A percentile compares a stretch with the other conserved stretches of the same genome.
Conservation (phyloP, 35 echinoderm and acorn worm genomes). For the Heliocidaris erythrogramma region DNA sequence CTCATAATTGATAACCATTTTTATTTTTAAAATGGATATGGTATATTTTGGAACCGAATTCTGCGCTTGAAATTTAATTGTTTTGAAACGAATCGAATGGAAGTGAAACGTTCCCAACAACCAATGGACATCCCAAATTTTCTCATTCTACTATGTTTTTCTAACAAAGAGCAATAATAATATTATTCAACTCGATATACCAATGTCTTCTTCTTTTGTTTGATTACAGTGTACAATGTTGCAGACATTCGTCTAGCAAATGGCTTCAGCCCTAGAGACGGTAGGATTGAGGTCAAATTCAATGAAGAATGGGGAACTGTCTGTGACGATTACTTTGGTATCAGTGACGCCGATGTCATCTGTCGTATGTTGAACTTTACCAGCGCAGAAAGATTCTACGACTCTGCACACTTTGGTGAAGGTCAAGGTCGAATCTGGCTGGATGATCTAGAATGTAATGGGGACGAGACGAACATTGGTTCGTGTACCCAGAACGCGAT, state of each 20-base stretch:
- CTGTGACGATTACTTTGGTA: constrained; percentile 32
- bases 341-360: constrained; percentile 5
- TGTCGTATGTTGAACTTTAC: constrained; percentile 34
- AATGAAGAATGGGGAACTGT: constrained; percentile 33
- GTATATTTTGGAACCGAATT: no score
- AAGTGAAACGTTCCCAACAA: no score
- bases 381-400: not conserved
- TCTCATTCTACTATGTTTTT: no score
- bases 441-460: not conserved
- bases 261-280: not conserved
- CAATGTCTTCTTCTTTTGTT: no score
- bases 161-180: no score
- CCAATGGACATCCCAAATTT: no score
- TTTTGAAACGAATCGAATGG: no score
- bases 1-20: no score
- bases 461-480: not conserved
- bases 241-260: constrained; percentile 16
- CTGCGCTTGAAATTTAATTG: no score
- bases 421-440: not conserved
- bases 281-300: constrained; percentile 26
- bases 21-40: no score
- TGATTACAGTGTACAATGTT: not conserved
- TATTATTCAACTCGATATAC: no score
- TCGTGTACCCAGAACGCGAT: not conserved
- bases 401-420: not conserved